Base-by-base conservation (phyloP, 2,888 invertebrate species). In the Tubulanus polymorphus region DNA sequence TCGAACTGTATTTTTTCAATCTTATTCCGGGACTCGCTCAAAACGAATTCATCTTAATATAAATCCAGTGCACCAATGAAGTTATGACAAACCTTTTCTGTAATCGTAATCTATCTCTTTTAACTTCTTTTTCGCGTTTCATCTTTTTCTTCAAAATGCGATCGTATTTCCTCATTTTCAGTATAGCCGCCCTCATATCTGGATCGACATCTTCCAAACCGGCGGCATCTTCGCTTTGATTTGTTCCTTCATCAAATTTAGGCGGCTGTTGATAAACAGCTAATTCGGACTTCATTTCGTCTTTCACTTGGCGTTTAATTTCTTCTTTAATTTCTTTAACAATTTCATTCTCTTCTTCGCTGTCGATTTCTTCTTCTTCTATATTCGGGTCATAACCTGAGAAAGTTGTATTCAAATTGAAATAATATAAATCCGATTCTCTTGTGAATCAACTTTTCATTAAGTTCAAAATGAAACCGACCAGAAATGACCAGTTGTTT, bases 81-180 rank as follows among this genome's bases (percentile, higher is more conserved):
- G n/a, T n/a, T n/a, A n/a, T n/a, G n/a, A n/a, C n/a, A n/a, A 55
- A 74, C 75, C 71, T 66, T 60, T 66, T 70, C 52, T 74, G 71
- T 27, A 76, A 61, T 18, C 73, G 51, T 28, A 76, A 67, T 47
- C 76, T 65, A 15, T 75, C 72, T 52, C 69, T 62, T 54, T 78
- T 78, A 3, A 76, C 75, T 54, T 71, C 70, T 49, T 65, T 73
- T 55, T 78, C 77, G 59, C 63, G 60, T 53, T 67, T 69, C 12
- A 74, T 59, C 53, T 71, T 69, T 54, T 72, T 72, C 12, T 61
- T 55, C 30, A 78, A 63, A 37, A 78, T 71, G 55, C 67, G 64
- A 56, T 78, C 75, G 3, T 74, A 64, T 59, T 76, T 76, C 41
- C 70, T 68, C 76, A 77, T 76, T 57, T 76, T 75, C 8, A 74